Evolutionary conservation across 2,888 invertebrate species (phyloP), one percentile per base, ranked within the genome.

Genomic region (Tetragonula carbonaria): DNA sequence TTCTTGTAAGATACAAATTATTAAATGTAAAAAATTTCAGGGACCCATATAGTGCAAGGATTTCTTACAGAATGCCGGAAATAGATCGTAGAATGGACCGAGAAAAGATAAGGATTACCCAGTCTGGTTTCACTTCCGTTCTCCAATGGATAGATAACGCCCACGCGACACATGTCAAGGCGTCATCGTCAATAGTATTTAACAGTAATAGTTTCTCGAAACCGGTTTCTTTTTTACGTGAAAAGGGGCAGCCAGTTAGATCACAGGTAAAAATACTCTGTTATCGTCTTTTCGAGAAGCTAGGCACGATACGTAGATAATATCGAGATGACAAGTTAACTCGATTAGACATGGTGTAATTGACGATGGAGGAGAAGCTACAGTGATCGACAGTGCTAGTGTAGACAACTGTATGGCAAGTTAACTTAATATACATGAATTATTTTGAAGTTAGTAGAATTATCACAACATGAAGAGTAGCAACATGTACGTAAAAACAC

Each of bases 101-200:
- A 50, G 16, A 11, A 23, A 16, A 53, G 16, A 45, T 38, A 53
- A 50, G 13, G 38, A 62, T 68, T 82, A 72, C 50, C 50, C 74
- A 66, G 66, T 73, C 33, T 28, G 45, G 45, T 85, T 75, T 81
- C 71, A 73, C 78, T 80, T 67, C 78, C 66, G 79, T 79, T 68
- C 68, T 51, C 71, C 66, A 21, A 71, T 70, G 38, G 71, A n/a
- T 62, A 57, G 63, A 68, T 74, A 67, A 77, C 91, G 80, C 88
- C 90, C 85, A 91, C 91, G 87, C 88, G 88, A 85, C 86, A 87
- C 85, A 81, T 87, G 87, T 89, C 90, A 88, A 66, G 79, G 63
- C 62, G 70, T 71, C 86, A 78, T 84, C 81, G 66, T 63, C 63
- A 38, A 50, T 71, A 45, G 55, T 57, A 72, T 67, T 28, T 38